Percentiles rank a stretch among this genome's conserved stretches.
These are phyloP conservation scores for Trichosurus vulpecula DNA, from an alignment of 2,797 vertebrate genomes.

Conservation along the genomic window DNA sequence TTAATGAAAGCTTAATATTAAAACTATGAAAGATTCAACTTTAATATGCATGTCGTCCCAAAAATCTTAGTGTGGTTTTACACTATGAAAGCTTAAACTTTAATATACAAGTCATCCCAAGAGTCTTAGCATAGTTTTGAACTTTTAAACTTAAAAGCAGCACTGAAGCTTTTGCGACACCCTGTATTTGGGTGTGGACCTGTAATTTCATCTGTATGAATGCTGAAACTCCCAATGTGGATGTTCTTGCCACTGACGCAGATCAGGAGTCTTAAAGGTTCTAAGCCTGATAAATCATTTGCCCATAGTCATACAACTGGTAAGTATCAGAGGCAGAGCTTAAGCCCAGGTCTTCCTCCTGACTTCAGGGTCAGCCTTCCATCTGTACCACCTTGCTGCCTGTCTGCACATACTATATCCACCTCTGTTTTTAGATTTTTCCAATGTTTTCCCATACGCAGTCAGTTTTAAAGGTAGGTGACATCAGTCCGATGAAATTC, in stretches of 20 bases:
- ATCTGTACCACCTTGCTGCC: neutral
- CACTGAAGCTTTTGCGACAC: neutral
- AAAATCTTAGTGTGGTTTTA: too few relatives aligned
- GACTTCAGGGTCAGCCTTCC: too few relatives aligned
- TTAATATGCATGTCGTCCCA: too few relatives aligned
- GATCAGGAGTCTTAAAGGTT: neutral
- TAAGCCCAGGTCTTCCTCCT: neutral
- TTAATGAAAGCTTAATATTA: neutral
- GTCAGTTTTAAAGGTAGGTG: neutral
- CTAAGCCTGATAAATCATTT: neutral
- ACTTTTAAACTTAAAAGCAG: neutral
- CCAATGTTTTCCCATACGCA: neutral
- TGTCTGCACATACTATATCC: too few relatives aligned
- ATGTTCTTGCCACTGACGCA: neutral
- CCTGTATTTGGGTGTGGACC: neutral
- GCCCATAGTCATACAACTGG: neutral
- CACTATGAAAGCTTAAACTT: too few relatives aligned
- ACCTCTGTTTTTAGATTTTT: neutral
- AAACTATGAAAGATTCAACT: neutral
- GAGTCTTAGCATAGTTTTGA: neutral
- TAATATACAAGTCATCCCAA: neutral
- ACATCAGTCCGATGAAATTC: neutral
- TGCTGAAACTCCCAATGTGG: neutral
- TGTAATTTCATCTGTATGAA: neutral
- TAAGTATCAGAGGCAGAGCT: neutral